phyloP scores from a whole-genome alignment of 2,797 vertebrate species.

The Chrosomus eos region DNA sequence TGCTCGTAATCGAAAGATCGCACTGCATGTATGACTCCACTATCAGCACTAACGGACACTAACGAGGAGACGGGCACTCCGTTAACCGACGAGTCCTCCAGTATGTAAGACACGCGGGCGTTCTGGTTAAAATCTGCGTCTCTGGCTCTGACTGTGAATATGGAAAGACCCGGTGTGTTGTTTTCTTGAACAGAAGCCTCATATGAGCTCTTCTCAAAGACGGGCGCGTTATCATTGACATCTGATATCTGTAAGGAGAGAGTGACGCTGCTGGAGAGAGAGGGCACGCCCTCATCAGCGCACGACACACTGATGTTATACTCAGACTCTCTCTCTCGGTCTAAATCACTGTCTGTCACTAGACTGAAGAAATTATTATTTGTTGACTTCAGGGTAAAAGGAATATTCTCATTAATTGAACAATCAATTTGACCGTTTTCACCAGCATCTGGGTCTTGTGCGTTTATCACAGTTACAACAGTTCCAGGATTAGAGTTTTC shows the following conservation, averaged over 20 bases:
- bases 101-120: constrained; percentile 58
- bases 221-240: constrained; percentile 63
- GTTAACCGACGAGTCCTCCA: constrained; percentile 50
- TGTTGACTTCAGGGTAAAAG: constrained; percentile 64
- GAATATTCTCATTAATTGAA: background rate
- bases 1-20: constrained; percentile 71
- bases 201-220: constrained; percentile 61
- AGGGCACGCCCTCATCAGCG: constrained; percentile 65
- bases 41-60: constrained; percentile 57
- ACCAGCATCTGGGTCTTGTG: constrained; percentile 45
- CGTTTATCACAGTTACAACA: constrained; percentile 47
- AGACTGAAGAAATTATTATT: constrained; percentile 71
- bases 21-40: constrained; percentile 49
- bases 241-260: constrained; percentile 62
- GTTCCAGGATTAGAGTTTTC: constrained; percentile 49
- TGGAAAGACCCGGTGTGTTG: constrained; percentile 56
- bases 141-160: constrained; percentile 57
- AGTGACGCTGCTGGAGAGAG: constrained; percentile 59
- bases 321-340: constrained; percentile 69
- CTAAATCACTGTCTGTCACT: constrained; percentile 67
- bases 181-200: constrained; percentile 57
- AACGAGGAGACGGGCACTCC: constrained; percentile 49
- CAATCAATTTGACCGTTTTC: constrained; percentile 50
- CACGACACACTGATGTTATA: constrained; percentile 70
- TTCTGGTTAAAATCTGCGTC: constrained; percentile 62